Evolutionary conservation across 2,113 vertebrate genomes (phyloP).

Genomic region (Mirza zaza): DNA sequence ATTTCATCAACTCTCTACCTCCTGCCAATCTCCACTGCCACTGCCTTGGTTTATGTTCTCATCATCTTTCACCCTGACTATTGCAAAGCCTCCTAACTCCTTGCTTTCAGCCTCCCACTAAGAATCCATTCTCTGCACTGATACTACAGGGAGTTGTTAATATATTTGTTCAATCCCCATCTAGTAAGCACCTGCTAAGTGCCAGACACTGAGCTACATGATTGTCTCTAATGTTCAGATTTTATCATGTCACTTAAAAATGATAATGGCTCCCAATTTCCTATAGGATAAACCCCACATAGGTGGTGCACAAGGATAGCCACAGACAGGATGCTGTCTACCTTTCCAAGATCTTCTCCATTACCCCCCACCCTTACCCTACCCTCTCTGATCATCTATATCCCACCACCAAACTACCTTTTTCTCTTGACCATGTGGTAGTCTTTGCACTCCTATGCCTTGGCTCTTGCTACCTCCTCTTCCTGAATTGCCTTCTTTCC

Average conservation of each 20-base stretch:
- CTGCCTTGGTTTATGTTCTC: background rate
- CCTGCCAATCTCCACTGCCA: background rate
- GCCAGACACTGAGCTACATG: background rate
- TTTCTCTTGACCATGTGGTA: background rate
- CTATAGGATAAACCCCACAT: background rate
- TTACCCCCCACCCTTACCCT: too few species aligned
- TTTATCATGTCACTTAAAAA: background rate
- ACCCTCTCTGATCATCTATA: background rate
- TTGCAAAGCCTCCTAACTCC: background rate
- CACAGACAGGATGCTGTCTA: background rate
- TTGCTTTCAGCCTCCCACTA: background rate
- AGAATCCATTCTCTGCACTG: background rate
- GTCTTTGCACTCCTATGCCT: background rate
- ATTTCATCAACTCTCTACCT: background rate
- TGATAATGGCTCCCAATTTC: background rate
- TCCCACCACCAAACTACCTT: background rate
- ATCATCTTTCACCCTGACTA: background rate
- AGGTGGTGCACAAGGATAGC: background rate
- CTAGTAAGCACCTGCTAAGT: background rate
- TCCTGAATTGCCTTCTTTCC: background rate
- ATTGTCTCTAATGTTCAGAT: background rate
- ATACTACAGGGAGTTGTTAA: background rate
- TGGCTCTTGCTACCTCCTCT: background rate
- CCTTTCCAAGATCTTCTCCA: background rate
- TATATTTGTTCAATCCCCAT: background rate